Evolutionary conservation across 2,888 invertebrate genomes (phyloP).

Genomic region (Diarsia dahlii): DNA sequence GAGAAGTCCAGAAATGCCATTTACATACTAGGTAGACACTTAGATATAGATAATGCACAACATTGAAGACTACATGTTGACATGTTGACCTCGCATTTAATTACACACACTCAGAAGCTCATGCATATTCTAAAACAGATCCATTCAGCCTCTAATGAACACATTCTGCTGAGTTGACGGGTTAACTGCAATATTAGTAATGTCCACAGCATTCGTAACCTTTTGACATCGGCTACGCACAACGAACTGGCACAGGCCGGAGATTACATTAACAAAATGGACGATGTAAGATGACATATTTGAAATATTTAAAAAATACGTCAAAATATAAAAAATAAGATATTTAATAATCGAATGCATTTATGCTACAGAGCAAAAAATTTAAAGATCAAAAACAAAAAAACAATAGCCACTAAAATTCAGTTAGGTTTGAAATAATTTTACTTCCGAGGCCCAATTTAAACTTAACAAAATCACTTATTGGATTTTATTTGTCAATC

Average conservation of each 20-base stretch:
- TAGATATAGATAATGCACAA: neutral
- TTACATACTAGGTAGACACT: neutral
- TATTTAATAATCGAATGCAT: no score
- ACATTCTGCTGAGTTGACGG: conserved; percentile 39
- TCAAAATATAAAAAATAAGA: no score
- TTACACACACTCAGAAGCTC: conserved; percentile 24
- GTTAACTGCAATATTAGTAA: conserved; percentile 36
- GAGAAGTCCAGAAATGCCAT: neutral
- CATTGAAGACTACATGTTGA: conserved; percentile 16
- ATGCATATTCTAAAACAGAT: conserved; percentile 42
- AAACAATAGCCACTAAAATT: no score
- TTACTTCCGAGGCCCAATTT: neutral
- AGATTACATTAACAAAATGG: conserved; percentile 1
- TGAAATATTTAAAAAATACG: no score
- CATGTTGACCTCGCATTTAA: conserved; percentile 28
- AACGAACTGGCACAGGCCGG: conserved; percentile 30
- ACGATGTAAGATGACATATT: conserved; percentile 3
- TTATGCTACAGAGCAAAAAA: no score
- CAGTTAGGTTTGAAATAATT: neutral
- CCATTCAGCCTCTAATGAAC: conserved; percentile 48
- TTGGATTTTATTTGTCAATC: no score
- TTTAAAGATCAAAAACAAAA: no score
- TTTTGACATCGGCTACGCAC: conserved; percentile 25
- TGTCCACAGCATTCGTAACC: conserved; percentile 46
- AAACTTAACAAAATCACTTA: neutral